phyloP scores from a whole-genome alignment of 2,113 vertebrate species.

The Chinchilla lanigera region DNA sequence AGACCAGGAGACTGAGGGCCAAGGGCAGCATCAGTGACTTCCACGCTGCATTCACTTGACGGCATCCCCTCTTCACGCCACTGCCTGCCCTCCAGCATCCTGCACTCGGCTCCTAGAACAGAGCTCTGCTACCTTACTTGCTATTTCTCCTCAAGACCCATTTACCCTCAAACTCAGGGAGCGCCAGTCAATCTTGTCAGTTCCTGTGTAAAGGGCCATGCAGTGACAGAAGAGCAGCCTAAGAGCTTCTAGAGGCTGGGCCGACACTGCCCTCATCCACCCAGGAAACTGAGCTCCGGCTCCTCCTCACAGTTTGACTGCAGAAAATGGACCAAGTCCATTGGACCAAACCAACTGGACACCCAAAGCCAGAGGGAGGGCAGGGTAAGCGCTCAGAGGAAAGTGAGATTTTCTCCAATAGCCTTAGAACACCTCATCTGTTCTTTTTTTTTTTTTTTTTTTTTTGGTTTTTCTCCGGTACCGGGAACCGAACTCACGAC shows the following conservation, averaged over 20 bases:
- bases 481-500: no score
- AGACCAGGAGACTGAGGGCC: neutral
- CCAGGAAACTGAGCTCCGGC: neutral
- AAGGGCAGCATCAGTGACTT: neutral
- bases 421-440: neutral
- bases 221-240: neutral
- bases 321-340: conserved; percentile 14
- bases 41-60: neutral
- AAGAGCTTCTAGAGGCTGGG: neutral
- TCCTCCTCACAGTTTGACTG: neutral
- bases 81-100: neutral
- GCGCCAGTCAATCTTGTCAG: neutral
- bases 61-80: neutral
- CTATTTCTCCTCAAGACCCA: neutral
- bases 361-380: neutral
- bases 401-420: neutral
- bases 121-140: neutral
- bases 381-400: neutral
- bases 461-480: no score
- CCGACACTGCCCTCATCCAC: neutral
- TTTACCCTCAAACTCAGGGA: neutral
- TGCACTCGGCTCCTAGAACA: neutral
- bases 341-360: neutral
- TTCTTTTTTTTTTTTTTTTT: no score
- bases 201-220: neutral